Base-by-base conservation (phyloP, 2,888 invertebrate genomes). In the Drosophila gaucha region DNA sequence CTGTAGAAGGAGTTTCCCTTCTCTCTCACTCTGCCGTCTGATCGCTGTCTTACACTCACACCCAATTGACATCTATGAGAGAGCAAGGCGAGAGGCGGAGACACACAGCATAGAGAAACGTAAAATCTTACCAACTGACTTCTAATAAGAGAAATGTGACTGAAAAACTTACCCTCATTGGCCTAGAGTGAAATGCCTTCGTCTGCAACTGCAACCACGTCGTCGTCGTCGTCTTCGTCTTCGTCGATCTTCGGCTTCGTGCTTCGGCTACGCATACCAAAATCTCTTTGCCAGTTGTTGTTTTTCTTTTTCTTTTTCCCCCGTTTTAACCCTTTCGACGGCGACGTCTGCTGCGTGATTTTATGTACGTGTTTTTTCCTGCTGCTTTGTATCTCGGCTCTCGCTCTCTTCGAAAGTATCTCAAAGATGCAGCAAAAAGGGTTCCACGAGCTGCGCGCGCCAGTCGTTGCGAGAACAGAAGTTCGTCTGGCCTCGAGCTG, bases 401-500 rank as follows among this genome's bases (percentile, higher is more conserved):
- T 16, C 33, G 44, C 43, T 70, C 77, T 58, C 67, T 47, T 56
- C 47, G 49, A 68, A 67, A 58, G 64, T 67, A 63, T 70, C 75
- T 80, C 72, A 47, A 79, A 80, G 74, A 72, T 74, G 68, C 49
- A 74, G 64, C 74, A 49, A 41, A 73, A 86, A 88, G 89, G 89
- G 90, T 89, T 85, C 82, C 74, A 44, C 69, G 76, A 66, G 77
- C 55, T 73, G 86, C 77, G 80, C 88, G 85, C 10, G 54, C 65
- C 60, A 67, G 68, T 10, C 74, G 68, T 57, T 54, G 55, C 78
- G 73, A 78, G 73, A 88, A 84, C 91, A 92, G 91, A 92, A 91
- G 89, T 90, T 90, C 87, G 89, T 89, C 89, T 91, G 90, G 88
- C 89, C 89, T 91, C 91, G 89, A 80, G 82, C 87, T 89, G 90